Evolutionary conservation across 2,888 invertebrate genomes (phyloP).

Genomic region (Eupithecia exiguata): DNA sequence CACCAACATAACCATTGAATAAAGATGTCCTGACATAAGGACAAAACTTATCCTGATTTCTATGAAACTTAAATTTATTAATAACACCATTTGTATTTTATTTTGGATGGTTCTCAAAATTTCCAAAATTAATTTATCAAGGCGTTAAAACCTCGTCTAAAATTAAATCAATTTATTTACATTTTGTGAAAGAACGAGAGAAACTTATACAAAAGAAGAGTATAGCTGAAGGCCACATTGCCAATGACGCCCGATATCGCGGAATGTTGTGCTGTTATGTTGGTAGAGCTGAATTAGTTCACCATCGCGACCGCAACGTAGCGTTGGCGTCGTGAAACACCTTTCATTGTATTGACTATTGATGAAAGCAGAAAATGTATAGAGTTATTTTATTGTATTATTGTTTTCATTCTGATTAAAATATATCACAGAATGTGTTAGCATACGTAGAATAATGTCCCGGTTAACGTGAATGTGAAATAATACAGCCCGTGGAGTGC

Average conservation of each 20-base stretch:
- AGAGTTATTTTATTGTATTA: slow-evolving; percentile 86
- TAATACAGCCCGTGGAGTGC: slow-evolving; percentile 81
- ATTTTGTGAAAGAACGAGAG: slow-evolving; percentile 57
- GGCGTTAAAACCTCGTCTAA: neutral
- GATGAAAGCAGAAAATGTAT: slow-evolving; percentile 86
- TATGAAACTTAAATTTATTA: neutral
- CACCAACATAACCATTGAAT: slow-evolving; percentile 53
- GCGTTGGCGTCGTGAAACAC: slow-evolving; percentile 87
- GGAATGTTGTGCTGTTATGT: slow-evolving; percentile 70
- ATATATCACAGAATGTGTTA: slow-evolving; percentile 78
- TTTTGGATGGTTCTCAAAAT: neutral
- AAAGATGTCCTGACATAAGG: slow-evolving; percentile 45
- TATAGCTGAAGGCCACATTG: slow-evolving; percentile 72
- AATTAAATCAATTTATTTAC: slow-evolving; percentile 6
- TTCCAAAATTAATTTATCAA: neutral
- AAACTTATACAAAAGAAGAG: slow-evolving; percentile 61
- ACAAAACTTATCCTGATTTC: slow-evolving; percentile 32
- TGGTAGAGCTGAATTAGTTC: slow-evolving; percentile 80
- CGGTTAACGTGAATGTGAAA: slow-evolving; percentile 82
- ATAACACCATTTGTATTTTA: neutral
- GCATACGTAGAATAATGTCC: slow-evolving; percentile 81
- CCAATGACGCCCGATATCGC: slow-evolving; percentile 78
- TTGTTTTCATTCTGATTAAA: slow-evolving; percentile 80
- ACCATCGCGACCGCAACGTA: slow-evolving; percentile 83
- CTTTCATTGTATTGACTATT: slow-evolving; percentile 90